Evolutionary conservation across 2,888 invertebrate genomes (phyloP).

Genomic region (Eurytoma californica): DNA sequence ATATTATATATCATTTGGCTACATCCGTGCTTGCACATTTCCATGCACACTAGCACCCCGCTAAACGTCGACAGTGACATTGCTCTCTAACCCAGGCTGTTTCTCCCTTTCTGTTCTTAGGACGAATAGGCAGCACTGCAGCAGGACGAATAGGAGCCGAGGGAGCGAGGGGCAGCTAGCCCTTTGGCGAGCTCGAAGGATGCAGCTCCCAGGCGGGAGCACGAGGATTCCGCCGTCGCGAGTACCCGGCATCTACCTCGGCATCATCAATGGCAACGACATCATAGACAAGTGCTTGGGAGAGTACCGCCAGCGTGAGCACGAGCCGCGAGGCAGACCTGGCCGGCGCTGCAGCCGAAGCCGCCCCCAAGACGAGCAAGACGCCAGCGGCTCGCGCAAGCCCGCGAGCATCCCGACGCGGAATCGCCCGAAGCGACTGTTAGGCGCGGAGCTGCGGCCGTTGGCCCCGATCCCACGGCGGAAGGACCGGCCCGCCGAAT

Average conservation of each 20-base stretch:
- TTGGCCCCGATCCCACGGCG: slow-evolving; percentile 71
- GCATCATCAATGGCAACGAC: slow-evolving; percentile 67
- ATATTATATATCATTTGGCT: too few relatives aligned
- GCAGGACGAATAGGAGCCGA: slow-evolving; percentile 65
- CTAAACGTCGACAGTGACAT: too few relatives aligned
- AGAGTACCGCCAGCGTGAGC: background rate
- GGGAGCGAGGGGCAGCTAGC: slow-evolving; percentile 73
- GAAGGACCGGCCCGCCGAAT: slow-evolving; percentile 71
- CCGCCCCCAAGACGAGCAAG: slow-evolving; percentile 20
- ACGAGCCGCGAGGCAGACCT: slow-evolving; percentile 52
- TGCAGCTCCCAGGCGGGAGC: slow-evolving; percentile 76
- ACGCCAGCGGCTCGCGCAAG: slow-evolving; percentile 22
- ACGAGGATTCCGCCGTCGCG: slow-evolving; percentile 72
- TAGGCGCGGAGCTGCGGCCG: slow-evolving; percentile 59
- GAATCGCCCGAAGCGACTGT: background rate
- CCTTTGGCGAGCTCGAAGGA: slow-evolving; percentile 75
- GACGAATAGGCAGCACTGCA: slow-evolving; percentile 63
- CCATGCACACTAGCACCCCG: too few relatives aligned
- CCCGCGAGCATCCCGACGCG: too few relatives aligned
- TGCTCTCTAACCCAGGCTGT: background rate
- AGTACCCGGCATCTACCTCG: slow-evolving; percentile 68
- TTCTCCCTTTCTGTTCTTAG: slow-evolving; percentile 56
- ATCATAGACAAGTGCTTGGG: slow-evolving; percentile 59
- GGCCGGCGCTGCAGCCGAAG: slow-evolving; percentile 56
- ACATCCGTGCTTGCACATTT: too few relatives aligned